Conservation (phyloP, 2,888 invertebrate species). For the Heliconius hortense region DNA sequence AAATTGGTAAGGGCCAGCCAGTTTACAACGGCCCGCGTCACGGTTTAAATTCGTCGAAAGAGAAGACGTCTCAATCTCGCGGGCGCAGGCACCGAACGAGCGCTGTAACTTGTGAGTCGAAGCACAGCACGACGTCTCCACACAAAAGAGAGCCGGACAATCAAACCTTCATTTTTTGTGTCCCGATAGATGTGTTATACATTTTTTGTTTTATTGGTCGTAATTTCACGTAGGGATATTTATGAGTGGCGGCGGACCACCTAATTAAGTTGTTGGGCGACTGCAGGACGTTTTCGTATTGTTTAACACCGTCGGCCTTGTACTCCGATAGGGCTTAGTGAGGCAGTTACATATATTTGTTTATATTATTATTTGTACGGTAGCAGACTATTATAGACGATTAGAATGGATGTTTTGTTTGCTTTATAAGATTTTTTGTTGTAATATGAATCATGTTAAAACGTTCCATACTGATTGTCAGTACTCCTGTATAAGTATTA, state of each 20-base stretch:
- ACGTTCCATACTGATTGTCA: neutral
- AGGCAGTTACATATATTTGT: constrained; percentile 60
- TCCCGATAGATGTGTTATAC: constrained; percentile 80
- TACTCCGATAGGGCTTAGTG: constrained; percentile 67
- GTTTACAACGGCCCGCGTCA: constrained; percentile 38
- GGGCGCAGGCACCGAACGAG: constrained; percentile 47
- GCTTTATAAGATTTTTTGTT: constrained; percentile 31
- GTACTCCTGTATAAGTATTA: neutral
- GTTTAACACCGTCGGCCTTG: constrained; percentile 71
- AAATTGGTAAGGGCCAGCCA: constrained; percentile 38
- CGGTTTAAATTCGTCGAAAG: constrained; percentile 39
- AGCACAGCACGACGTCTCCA: constrained; percentile 73
- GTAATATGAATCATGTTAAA: neutral
- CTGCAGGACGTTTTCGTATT: constrained; percentile 67
- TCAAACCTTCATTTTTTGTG: constrained; percentile 77
- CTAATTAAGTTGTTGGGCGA: constrained; percentile 81
- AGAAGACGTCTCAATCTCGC: constrained; percentile 49
- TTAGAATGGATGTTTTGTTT: constrained; percentile 16
- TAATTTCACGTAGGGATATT: constrained; percentile 80
- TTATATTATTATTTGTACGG: constrained; percentile 61
- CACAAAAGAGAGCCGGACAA: constrained; percentile 76
- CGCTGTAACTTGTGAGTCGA: constrained; percentile 46
- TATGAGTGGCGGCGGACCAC: constrained; percentile 78
- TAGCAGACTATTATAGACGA: constrained; percentile 55
- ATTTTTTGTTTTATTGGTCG: constrained; percentile 81